Conservation (phyloP, 2,113 vertebrate genomes). For the Clarias batrachus region DNA sequence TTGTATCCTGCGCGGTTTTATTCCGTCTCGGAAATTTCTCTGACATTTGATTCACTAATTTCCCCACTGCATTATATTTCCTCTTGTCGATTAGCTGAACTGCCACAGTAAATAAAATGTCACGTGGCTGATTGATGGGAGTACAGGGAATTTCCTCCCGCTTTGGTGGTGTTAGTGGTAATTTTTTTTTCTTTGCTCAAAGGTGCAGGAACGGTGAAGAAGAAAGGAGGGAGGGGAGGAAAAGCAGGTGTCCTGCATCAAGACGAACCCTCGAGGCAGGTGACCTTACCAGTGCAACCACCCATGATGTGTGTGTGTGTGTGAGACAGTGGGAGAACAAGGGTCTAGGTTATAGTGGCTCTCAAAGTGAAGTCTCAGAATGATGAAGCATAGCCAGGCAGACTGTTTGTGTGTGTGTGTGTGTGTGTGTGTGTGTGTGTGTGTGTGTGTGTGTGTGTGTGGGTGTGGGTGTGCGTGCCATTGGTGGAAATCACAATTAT, state of each 20-base stretch:
- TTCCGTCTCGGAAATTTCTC: not conserved
- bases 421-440: no score
- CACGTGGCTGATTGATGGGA: constrained; percentile 42
- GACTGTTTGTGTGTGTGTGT: not conserved
- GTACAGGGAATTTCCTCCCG: constrained; percentile 29
- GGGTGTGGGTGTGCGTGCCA: not conserved
- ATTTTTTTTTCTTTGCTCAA: constrained; percentile 18
- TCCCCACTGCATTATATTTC: constrained; percentile 56
- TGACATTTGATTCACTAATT: constrained; percentile 26
- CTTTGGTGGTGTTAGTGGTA: constrained; percentile 29
- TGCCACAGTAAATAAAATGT: constrained; percentile 49
- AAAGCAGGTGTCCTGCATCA: constrained; percentile 57
- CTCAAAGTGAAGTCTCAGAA: not conserved
- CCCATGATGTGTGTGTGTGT: not conserved
- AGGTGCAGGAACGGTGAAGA: constrained; percentile 23
- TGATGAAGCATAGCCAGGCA: not conserved
- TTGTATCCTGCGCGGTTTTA: not conserved
- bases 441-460: not conserved
- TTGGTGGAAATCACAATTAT: not conserved
- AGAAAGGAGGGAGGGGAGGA: not conserved
- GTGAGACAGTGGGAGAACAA: not conserved
- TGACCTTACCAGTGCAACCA: constrained; percentile 30
- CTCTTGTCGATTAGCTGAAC: constrained; percentile 52
- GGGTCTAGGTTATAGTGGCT: not conserved
- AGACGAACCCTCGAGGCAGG: constrained; percentile 11